Evolutionary conservation across 2,113 vertebrate species (phyloP), one percentile per base, ranked within the genome.

Genomic region (Eclectus roratus): DNA sequence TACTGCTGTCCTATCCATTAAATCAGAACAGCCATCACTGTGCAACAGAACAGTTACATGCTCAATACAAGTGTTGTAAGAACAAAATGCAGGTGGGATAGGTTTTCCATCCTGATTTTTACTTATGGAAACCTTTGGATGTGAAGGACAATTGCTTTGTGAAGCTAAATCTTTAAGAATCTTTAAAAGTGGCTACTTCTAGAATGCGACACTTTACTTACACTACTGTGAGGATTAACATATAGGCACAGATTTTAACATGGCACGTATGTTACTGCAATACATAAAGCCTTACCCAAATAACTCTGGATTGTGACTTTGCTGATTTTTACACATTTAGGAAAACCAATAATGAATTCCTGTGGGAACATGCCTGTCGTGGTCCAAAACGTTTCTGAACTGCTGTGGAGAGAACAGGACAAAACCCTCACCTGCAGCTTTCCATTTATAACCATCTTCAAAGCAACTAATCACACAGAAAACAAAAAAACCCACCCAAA

Each of bases 341-440:
- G 97, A 92, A 99, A 99, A 73, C 97, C 98, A 80, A 99, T 96
- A 88, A 99, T 98, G 88, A 99, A 96, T 91, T 99, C 99, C 84
- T 99, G 99, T 2, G 99, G 99, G 97, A 99, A 99, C 99, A 99
- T 99, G 53, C 99, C 99, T 11, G 99, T 99, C 28, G 99, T 99
- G 18, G 98, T 98, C 99, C 99, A 99, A 93, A 99, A 99, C 0
- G 99, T 99, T 85, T 98, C 97, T 7, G 97, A 97, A 94, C 98
- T 98, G 91, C 99, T 99, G 89, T 27, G 63, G 79, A 94, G 50
- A 90, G 52, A 93, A 64, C 4, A 68, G 29, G 47, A 79, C 53
- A 82, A 64, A 74, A 27, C 27, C 24, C 76, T 29, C 84, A 84
- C 21, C 11, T 11, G 24, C 17, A 9, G n/a, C 49, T 55, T 74